Percentiles rank a stretch among this genome's conserved stretches.
These are phyloP conservation scores for Listronotus bonariensis DNA, from an alignment of 1,140 invertebrate genomes.

Conservation along the genomic window DNA sequence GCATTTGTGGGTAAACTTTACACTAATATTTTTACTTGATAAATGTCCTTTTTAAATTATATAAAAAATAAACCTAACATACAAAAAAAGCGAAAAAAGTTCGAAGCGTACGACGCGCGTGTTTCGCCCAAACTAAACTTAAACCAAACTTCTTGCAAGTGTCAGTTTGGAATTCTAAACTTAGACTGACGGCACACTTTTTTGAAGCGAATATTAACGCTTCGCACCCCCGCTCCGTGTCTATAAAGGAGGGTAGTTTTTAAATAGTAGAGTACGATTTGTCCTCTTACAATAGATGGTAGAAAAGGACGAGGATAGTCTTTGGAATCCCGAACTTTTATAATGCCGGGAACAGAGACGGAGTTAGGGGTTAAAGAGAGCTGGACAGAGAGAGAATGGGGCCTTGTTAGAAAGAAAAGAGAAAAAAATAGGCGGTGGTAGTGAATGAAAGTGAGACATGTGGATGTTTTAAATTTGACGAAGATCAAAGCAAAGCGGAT, in stretches of 20 bases:
- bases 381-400: constrained; percentile 16
- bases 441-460: constrained; percentile 49
- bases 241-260: constrained; percentile 57
- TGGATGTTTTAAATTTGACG: constrained; percentile 42
- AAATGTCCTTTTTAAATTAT: constrained; percentile 1
- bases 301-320: constrained; percentile 37
- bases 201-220: constrained; percentile 40
- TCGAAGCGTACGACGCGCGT: constrained; percentile 19
- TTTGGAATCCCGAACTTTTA: constrained; percentile 40
- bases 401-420: constrained; percentile 48
- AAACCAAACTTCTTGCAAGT: constrained; percentile 32
- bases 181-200: constrained; percentile 45
- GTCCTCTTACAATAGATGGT: constrained; percentile 49
- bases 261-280: constrained; percentile 52
- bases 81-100: constrained; percentile 18
- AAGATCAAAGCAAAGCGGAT: constrained; percentile 44
- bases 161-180: constrained; percentile 25
- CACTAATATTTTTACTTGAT: neutral
- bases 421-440: constrained; percentile 48
- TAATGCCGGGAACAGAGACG: constrained; percentile 40
- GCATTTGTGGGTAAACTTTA: constrained; percentile 53
- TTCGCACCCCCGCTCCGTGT: constrained; percentile 32
- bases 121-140: constrained; percentile 32
- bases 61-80: neutral
- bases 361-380: constrained; percentile 8